These are phyloP conservation scores for Endomychus coccineus DNA, from an alignment of 2,888 invertebrate species.

Conservation along the genomic window DNA sequence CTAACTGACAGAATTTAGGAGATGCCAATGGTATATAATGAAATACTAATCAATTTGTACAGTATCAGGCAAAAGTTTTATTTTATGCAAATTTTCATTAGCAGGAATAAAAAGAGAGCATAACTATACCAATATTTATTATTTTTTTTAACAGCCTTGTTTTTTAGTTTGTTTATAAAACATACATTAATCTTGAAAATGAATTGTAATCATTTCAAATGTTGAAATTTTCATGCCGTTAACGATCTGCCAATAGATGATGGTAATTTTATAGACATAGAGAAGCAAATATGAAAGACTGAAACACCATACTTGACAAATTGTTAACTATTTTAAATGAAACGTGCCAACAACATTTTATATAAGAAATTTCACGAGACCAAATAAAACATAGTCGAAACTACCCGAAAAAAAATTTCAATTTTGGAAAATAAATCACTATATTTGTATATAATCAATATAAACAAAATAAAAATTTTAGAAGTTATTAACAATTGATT, in stretches of 20 bases:
- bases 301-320: slow-evolving; percentile 19
- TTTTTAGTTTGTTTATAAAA: slow-evolving; percentile 35
- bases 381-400: no score
- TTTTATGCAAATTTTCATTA: no score
- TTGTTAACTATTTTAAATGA: slow-evolving; percentile 19
- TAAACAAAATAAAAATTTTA: no score
- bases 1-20: no score
- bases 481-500: no score
- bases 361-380: slow-evolving; percentile 20
- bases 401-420: no score
- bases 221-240: no score
- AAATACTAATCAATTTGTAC: no score
- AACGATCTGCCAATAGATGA: slow-evolving; percentile 19
- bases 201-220: slow-evolving; percentile 15
- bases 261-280: slow-evolving; percentile 20
- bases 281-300: slow-evolving; percentile 24
- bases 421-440: no score
- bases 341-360: slow-evolving; percentile 19
- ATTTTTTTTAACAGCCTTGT: slow-evolving; percentile 37
- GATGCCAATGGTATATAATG: no score
- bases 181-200: slow-evolving; percentile 25
- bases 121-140: slow-evolving; percentile 29
- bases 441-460: no score
- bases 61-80: no score
- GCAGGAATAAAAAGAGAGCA: slow-evolving; percentile 28